phyloP scores from a whole-genome alignment of 1,140 invertebrate genomes.

The Ceratina calcarata region DNA sequence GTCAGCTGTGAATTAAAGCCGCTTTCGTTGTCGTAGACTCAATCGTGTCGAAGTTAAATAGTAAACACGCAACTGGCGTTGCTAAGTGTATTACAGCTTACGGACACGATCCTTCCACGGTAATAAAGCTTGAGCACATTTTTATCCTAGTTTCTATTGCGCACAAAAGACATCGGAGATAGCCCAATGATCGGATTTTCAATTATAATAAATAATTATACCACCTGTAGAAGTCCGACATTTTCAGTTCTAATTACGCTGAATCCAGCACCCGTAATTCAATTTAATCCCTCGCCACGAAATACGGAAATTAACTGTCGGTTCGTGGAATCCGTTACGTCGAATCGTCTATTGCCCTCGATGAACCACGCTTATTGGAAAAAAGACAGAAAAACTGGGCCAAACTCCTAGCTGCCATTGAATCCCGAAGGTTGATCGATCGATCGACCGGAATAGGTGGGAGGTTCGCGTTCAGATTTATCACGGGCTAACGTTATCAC shows the following conservation, averaged over 20 bases:
- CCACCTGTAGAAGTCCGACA: background rate
- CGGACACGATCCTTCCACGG: background rate
- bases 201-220: background rate
- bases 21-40: constrained; percentile 57
- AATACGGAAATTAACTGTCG: constrained; percentile 34
- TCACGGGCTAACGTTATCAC: constrained; percentile 14
- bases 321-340: background rate
- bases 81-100: background rate
- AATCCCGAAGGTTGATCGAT: constrained; percentile 18
- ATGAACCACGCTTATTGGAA: background rate
- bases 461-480: constrained; percentile 36
- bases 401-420: background rate
- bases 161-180: no score
- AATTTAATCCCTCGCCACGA: constrained; percentile 30
- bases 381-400: background rate
- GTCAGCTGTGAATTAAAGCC: constrained; percentile 68
- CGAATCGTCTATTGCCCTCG: background rate
- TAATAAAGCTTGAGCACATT: background rate
- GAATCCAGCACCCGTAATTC: constrained; percentile 3
- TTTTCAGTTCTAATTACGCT: background rate
- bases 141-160: no score
- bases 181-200: no score
- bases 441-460: constrained; percentile 10
- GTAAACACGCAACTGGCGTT: constrained; percentile 43
- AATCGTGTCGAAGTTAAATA: constrained; percentile 33